Evolutionary conservation across 2,113 vertebrate species (phyloP).

Genomic region (Sporophila hypoxantha): DNA sequence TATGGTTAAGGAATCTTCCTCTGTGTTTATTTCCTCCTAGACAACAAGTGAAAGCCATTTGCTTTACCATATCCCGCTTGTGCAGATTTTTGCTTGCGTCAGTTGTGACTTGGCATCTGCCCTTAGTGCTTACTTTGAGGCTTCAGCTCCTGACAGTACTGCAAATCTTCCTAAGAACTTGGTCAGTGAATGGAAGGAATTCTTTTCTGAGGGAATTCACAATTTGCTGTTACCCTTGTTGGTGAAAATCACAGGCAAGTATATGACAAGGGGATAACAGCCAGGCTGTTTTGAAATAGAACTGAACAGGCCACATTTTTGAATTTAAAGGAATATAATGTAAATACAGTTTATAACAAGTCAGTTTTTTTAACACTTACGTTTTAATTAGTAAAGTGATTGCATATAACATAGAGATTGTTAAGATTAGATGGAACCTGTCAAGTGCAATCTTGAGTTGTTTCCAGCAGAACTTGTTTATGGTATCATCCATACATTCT

Average conservation of each 20-base stretch:
- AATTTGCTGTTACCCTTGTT: constrained; percentile 85
- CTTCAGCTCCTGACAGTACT: constrained; percentile 52
- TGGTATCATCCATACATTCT: background rate
- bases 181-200: constrained; percentile 86
- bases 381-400: background rate
- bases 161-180: constrained; percentile 80
- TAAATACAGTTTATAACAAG: background rate
- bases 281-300: background rate
- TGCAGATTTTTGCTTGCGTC: constrained; percentile 87
- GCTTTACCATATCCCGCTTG: constrained; percentile 76
- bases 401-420: background rate
- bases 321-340: background rate
- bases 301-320: background rate
- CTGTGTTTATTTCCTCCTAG: constrained; percentile 60
- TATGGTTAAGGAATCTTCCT: background rate
- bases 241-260: constrained; percentile 83
- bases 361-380: background rate
- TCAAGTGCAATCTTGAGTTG: background rate
- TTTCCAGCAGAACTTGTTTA: background rate
- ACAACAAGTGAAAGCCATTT: constrained; percentile 77
- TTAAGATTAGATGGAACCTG: background rate
- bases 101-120: constrained; percentile 80
- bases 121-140: constrained; percentile 80
- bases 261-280: background rate
- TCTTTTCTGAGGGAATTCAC: constrained; percentile 90